Evolutionary conservation across 2,797 vertebrate species (phyloP), one percentile per base, ranked within the genome.

Genomic region (Myripristis jacobus): DNA sequence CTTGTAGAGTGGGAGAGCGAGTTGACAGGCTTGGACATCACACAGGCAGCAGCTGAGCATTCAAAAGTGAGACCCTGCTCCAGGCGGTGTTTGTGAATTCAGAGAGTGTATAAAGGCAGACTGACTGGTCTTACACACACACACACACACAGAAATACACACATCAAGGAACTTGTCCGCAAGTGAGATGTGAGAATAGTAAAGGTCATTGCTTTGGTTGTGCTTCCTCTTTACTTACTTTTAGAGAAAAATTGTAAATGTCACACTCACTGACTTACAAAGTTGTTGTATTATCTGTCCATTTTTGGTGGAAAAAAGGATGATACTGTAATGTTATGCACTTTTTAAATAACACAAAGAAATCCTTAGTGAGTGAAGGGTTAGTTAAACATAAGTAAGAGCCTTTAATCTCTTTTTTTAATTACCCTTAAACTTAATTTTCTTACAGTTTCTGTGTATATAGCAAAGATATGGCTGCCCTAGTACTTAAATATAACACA

Each of bases 31-130:
- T 10, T 9, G 2, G 34, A 8, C 34, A 36, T 36, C 34, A 8
- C 34, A 36, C 34, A 36, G 34, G 10, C 34, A 36, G 44, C 8
- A 63, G 55, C 66, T 22, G 43, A 64, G 34, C 56, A 25, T 44
- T 27, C 58, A 58, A 6, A 15, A 10, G 34, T 22, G 29, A 34
- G 46, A 16, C 34, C 48, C 16, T 27, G 44, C 6, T 46, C 22
- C 1, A 11, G 31, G 31, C 25, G 61, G 41, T 6, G 41, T 21
- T 2, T 25, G 9, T 22, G 36, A 36, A 64, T n/a, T 15, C 31
- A 24, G 16, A 59, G 10, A 36, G 27, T 15, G 12, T 43, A 3
- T 43, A 62, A 44, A 50, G 43, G 19, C 21, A 25, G 47, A 21
- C n/a, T 48, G 46, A 9, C 18, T 3, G 27, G 27, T 29, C 27